Base-by-base conservation (phyloP, 2,888 invertebrate species). In the Quadroppia sp. region DNA sequence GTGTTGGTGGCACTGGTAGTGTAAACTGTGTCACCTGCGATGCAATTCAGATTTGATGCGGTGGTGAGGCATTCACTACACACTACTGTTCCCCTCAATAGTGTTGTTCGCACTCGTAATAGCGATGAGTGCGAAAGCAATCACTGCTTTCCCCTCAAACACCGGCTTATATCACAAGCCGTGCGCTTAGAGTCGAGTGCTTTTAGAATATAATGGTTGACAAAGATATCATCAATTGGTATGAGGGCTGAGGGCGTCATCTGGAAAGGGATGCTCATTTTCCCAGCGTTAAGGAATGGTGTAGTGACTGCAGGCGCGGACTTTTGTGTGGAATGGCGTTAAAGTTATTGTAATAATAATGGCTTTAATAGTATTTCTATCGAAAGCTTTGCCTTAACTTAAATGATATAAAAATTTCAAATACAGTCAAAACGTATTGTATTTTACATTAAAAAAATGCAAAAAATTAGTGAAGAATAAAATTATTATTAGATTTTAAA, bases 1-100 rank as follows among this genome's bases (percentile, higher is more conserved):
- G 71, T 17, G 40, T 45, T 15, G 42, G 42, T 28, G 23, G 32
- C 20, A 32, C 32, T 20, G 13, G n/a, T 30, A 36, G 23, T 53
- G 53, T 53, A 45, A 45, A 36, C 20, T 64, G 32, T 40, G 64
- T 32, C 64, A 64, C 64, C 64, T 64, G 64, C 36, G 64, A 32
- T 64, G 40, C 64, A 11, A 64, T 64, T 64, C 36, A 30, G 17
- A 64, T 64, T 64, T 64, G 64, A 64, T 64, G 64, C 64, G 64
- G 36, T 28, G 32, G 59, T 23, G 59, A 64, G 20, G 64, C 25
- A 1, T 64, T 15, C 15, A 64, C 36, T 28, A 56, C 25, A 56
- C 28, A 53, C 6, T 53, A 53, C 20, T 53, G n/a, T 53, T 11
- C n/a, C n/a, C n/a, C 45, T 11, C 11, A 42, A 42, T 15, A 42